These are phyloP conservation scores for Artemia sinica DNA, from an alignment of 2,888 invertebrate genomes.

Conservation along the genomic window DNA sequence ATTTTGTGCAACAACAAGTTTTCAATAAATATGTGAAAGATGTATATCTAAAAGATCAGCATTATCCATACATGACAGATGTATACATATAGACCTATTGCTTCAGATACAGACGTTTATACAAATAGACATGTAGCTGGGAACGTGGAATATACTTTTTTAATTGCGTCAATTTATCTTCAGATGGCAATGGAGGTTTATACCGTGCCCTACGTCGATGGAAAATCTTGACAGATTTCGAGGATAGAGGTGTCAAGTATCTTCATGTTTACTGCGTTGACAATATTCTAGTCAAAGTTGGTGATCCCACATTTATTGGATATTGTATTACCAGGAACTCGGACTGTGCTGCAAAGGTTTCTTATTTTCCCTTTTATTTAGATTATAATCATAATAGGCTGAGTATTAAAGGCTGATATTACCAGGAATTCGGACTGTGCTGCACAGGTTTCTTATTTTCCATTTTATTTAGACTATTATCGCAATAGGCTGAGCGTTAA, in stretches of 20 bases:
- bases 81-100: too few species aligned
- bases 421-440: too few species aligned
- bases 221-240: slow-evolving; percentile 61
- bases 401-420: too few species aligned
- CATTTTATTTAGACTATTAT: too few species aligned
- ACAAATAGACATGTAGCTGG: neutral
- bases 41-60: too few species aligned
- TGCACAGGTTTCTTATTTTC: too few species aligned
- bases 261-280: slow-evolving; percentile 96
- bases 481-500: too few species aligned
- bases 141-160: neutral
- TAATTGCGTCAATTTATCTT: slow-evolving; percentile 11
- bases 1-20: too few species aligned
- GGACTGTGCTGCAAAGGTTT: slow-evolving; percentile 86
- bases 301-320: slow-evolving; percentile 89
- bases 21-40: too few species aligned
- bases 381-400: too few species aligned
- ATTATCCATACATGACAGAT: too few species aligned
- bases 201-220: slow-evolving; percentile 58
- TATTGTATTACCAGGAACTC: slow-evolving; percentile 74
- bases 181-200: slow-evolving; percentile 70
- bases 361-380: neutral
- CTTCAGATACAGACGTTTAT: neutral
- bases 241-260: slow-evolving; percentile 58
- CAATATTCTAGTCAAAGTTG: slow-evolving; percentile 92